A percentile compares a stretch with the other conserved stretches of the same genome.
Evolutionary conservation across 53 echinoderm and acorn worm species (phyloP).

Genomic region (Echinometra lucunter): DNA sequence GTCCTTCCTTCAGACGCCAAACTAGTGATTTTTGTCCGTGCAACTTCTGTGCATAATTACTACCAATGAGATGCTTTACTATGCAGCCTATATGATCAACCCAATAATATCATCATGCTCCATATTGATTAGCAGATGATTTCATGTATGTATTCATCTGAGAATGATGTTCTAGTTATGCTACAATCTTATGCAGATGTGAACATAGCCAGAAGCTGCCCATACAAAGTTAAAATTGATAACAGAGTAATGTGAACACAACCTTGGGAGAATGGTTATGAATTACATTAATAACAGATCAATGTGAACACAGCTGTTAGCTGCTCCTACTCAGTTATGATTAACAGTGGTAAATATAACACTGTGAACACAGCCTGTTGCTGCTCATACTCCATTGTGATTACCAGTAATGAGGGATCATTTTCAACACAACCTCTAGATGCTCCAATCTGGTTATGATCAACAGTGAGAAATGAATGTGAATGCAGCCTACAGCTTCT

Average conservation of each 20-base stretch:
- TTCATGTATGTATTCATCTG: neutral
- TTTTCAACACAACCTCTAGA: neutral
- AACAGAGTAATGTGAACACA: neutral
- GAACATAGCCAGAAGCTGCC: neutral
- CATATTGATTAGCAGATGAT: neutral
- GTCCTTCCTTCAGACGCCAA: too few species aligned
- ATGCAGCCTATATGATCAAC: neutral
- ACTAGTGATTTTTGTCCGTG: too few species aligned
- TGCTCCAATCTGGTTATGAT: neutral
- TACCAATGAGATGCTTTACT: too few species aligned
- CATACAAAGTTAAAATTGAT: neutral
- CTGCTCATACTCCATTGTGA: neutral
- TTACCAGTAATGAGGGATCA: neutral
- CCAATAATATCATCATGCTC: neutral
- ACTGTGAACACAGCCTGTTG: neutral
- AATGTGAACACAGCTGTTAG: neutral
- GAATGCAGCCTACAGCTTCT: neutral
- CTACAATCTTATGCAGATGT: conserved; percentile 7
- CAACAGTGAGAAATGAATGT: neutral
- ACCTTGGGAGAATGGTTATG: too few species aligned
- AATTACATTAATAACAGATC: neutral
- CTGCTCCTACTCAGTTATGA: neutral
- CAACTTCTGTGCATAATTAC: too few species aligned
- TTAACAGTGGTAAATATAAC: too few species aligned
- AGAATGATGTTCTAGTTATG: neutral